phyloP scores from a whole-genome alignment of 2,888 invertebrate species.

The Chesias legatella region DNA sequence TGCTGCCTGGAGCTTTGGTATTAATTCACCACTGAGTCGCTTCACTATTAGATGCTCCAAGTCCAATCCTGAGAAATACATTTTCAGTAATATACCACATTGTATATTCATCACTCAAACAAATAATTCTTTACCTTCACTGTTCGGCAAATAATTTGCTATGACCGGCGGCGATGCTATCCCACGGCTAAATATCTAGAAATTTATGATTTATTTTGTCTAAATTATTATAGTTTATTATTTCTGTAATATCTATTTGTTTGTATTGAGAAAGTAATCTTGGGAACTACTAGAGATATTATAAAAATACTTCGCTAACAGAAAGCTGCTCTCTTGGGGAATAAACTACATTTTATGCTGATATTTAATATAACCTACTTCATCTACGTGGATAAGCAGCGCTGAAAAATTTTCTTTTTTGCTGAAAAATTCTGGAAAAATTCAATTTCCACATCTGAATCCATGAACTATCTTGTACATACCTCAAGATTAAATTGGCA shows the following conservation, averaged over 20 bases:
- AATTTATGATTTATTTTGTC: neutral
- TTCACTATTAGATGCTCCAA: conserved; percentile 41
- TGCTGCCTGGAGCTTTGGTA: conserved; percentile 47
- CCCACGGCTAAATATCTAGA: conserved; percentile 44
- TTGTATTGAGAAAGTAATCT: no score
- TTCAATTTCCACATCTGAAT: no score
- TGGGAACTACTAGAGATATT: no score
- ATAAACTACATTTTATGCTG: no score
- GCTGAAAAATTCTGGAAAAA: neutral
- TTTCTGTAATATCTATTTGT: no score
- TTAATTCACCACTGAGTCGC: conserved; percentile 42
- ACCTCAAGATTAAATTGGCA: conserved; percentile 60
- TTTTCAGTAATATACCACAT: neutral
- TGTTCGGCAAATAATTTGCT: conserved; percentile 45
- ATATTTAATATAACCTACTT: no score
- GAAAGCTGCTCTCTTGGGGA: no score
- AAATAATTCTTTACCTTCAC: conserved; percentile 36
- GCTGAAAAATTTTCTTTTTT: no score
- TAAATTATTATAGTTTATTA: no score
- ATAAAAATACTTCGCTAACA: no score
- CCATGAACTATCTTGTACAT: conserved; percentile 13
- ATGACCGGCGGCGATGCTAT: conserved; percentile 47
- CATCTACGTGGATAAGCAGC: no score
- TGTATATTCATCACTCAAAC: neutral
- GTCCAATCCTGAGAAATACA: conserved; percentile 32